These are phyloP conservation scores for Drosophila fuyamai DNA, from an alignment of 1,140 invertebrate genomes.

Conservation along the genomic window DNA sequence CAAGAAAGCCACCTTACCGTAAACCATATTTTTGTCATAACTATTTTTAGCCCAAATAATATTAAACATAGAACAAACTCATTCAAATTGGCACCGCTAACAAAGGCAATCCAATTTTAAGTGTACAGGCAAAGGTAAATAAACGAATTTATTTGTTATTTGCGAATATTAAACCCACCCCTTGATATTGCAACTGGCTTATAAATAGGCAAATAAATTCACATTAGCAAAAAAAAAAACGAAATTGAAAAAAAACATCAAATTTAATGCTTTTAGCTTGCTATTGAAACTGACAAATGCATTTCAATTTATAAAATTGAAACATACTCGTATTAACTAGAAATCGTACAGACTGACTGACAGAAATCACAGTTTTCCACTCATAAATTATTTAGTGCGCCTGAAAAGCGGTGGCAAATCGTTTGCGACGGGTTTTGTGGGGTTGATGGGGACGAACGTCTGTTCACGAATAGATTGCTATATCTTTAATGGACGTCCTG, in stretches of 20 bases:
- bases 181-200: not conserved
- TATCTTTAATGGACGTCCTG: constrained; percentile 39
- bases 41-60: too few species aligned
- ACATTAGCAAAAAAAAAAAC: not conserved
- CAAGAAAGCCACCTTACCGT: too few species aligned
- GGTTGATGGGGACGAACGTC: constrained; percentile 12
- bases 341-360: constrained; percentile 3
- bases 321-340: not conserved
- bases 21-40: too few species aligned
- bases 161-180: too few species aligned
- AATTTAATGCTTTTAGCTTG: not conserved
- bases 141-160: not conserved
- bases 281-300: not conserved
- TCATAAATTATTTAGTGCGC: constrained; percentile 21
- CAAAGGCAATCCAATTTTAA: too few species aligned
- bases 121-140: too few species aligned
- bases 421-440: constrained; percentile 29
- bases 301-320: not conserved
- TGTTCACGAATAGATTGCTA: constrained; percentile 13
- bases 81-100: too few species aligned
- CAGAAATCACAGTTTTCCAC: constrained; percentile 8
- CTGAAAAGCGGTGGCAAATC: constrained; percentile 29
- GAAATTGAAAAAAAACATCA: not conserved
- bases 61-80: too few species aligned
- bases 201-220: not conserved